Evolutionary conservation across 1,140 invertebrate genomes (phyloP), one percentile per base, ranked within the genome.

Genomic region (Hetaerina americana): DNA sequence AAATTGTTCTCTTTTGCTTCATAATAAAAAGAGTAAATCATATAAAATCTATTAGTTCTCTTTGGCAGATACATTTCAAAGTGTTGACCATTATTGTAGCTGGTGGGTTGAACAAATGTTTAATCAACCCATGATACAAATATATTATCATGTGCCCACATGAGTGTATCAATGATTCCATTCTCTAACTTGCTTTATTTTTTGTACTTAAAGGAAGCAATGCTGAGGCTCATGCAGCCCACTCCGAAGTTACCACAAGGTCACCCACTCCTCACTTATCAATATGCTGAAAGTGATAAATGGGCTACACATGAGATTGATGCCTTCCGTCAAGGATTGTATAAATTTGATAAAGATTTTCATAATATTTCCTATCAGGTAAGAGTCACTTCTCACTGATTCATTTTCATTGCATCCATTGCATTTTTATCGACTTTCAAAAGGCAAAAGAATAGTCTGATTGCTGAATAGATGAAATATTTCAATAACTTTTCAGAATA

Each of bases 271-370:
- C 79, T 87, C 26, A 85, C 86, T 27, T 92, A 91, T 81, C 87
- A 87, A 73, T 92, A 90, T 78, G 83, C 86, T 74, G 92, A 93
- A 79, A 87, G 85, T 74, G 88, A 90, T 76, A 84, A 86, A 73
- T 98, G 96, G 96, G 89, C 88, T 67, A 84, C 88, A 49, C 86
- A 90, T 71, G 95, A 98, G 84, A 91, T 97, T 75, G 90, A 93
- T 77, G 82, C 85, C 73, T 98, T 97, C 84, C 88, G 96, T 76
- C 88, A 92, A 71, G 93, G 90, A 27, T 85, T 99, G 68, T 84
- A 92, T 73, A 93, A 92, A 79, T 88, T 90, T 81, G 95, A 97
- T 80, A 99, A 99, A 80, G 94, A 98, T 82, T 99, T 99, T 83
- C 87, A 86, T 76, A 88, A 85, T 78, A 93, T 98, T 79, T 86